These are phyloP conservation scores for Rhyacophila brunnea DNA, from an alignment of 1,140 invertebrate genomes.

Conservation along the genomic window DNA sequence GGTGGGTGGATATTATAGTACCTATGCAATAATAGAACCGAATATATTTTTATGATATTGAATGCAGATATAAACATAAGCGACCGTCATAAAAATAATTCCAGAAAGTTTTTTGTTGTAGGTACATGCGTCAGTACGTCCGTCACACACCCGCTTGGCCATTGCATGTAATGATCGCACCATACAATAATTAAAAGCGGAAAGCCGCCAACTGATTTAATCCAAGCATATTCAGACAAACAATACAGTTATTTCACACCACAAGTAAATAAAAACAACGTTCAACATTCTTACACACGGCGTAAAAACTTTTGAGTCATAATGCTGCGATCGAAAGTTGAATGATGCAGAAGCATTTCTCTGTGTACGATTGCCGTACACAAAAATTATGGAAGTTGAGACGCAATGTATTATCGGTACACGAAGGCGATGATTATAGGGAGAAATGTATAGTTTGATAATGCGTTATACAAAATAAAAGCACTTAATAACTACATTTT, in stretches of 20 bases:
- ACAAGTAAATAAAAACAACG: constrained; percentile 12
- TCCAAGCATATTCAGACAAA: constrained; percentile 1
- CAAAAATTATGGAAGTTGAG: constrained; percentile 21
- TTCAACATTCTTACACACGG: constrained; percentile 5
- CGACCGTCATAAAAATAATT: too few relatives aligned
- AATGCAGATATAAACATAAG: too few relatives aligned
- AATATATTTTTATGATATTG: too few relatives aligned
- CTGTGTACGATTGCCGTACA: constrained; percentile 12
- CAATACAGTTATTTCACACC: constrained; percentile 9
- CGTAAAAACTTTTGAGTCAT: constrained; percentile 10
- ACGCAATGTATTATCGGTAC: constrained; percentile 20
- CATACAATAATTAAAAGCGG: too few relatives aligned
- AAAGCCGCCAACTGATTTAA: too few relatives aligned
- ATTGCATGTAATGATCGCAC: too few relatives aligned
- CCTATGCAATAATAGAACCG: too few relatives aligned
- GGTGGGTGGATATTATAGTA: too few relatives aligned
- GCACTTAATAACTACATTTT: background rate
- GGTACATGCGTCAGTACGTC: too few relatives aligned
- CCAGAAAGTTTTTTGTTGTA: too few relatives aligned
- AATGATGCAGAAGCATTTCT: constrained; percentile 6
- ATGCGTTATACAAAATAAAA: background rate
- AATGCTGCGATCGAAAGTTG: too few relatives aligned
- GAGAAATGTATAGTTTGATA: background rate
- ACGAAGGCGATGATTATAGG: constrained; percentile 20
- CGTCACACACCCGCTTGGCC: too few relatives aligned